Base-by-base conservation (phyloP, 2,888 invertebrate species). In the Drosophila planitibia region DNA sequence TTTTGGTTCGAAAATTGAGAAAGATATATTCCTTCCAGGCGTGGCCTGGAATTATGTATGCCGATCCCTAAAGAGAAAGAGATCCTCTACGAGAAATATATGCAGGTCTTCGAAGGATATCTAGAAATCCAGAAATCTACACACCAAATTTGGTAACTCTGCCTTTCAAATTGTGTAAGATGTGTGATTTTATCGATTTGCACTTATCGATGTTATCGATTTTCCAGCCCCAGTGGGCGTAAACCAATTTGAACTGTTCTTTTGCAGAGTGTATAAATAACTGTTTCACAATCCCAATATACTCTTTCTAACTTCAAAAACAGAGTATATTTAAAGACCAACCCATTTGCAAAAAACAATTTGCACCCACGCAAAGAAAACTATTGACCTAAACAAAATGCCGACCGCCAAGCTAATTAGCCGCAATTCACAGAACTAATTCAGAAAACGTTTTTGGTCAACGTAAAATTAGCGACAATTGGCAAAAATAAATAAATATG, bases 381-480 rank as follows among this genome's bases (percentile, higher is more conserved):
- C 33, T 44, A 49, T 57, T 33, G n/a, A 63, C 25, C 66, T 57
- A 64, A 64, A 63, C 60, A 53, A 53, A 73, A 53, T 22, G 35
- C 4, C 28, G 9, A 22, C 52, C 57, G 28, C 32, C 55, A 57
- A 80, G 52, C 44, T 80, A 79, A 80, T 80, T 76, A 65, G 54
- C 37, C 28, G 53, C 75, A 60, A 66, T 77, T 79, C 39, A 53
- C 25, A 58, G 35, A 61, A 70, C 49, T 44, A 59, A 75, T 60
- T 52, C 33, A 25, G 64, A 57, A 62, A 65, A 64, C 28, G 22
- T 51, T 81, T 75, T 70, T 41, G 49, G 59, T 35, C 30, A 69
- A 25, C 47, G 61, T 72, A 81, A 81, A 81, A 78, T 81, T 68
- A 74, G 62, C 79, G 59, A 25, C 62, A 65, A 89, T 85, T 85